Conservation (phyloP, 2,888 invertebrate genomes). For the Gonocerus acuteangulatus region DNA sequence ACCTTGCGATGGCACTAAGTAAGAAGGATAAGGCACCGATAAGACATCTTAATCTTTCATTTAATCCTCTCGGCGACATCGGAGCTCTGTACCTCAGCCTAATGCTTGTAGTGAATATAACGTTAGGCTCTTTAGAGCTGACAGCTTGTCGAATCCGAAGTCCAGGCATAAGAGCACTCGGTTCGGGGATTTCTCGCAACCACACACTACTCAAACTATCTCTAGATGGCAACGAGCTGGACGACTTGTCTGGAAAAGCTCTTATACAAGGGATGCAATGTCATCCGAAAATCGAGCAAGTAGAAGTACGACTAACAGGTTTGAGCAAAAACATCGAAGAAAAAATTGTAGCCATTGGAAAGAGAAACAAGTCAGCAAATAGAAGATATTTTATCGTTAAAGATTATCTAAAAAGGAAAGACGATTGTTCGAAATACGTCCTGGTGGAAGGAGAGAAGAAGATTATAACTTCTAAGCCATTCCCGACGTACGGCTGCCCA, state of each 20-base stretch:
- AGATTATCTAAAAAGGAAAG: not conserved
- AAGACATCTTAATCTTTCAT: not conserved
- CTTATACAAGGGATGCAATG: not conserved
- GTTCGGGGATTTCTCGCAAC: not conserved
- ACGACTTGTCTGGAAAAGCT: not conserved
- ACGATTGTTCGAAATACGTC: not conserved
- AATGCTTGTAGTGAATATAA: not conserved
- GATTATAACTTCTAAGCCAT: not conserved
- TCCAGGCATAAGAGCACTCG: not conserved
- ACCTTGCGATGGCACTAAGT: not conserved
- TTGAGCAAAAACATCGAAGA: not conserved
- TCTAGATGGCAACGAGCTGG: not conserved
- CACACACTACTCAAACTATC: not conserved
- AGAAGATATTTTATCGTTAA: not conserved
- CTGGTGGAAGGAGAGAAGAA: not conserved
- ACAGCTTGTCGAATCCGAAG: not conserved
- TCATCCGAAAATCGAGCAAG: not conserved
- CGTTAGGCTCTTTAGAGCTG: not conserved
- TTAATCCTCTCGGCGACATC: not conserved
- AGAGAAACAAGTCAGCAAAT: not conserved
- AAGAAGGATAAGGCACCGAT: not conserved
- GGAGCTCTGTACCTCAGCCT: not conserved
- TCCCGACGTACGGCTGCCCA: not conserved
- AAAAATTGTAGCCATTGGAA: not conserved
- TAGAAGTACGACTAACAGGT: not conserved